Conservation (phyloP, 2,888 invertebrate genomes). For the Aquatica leii region DNA sequence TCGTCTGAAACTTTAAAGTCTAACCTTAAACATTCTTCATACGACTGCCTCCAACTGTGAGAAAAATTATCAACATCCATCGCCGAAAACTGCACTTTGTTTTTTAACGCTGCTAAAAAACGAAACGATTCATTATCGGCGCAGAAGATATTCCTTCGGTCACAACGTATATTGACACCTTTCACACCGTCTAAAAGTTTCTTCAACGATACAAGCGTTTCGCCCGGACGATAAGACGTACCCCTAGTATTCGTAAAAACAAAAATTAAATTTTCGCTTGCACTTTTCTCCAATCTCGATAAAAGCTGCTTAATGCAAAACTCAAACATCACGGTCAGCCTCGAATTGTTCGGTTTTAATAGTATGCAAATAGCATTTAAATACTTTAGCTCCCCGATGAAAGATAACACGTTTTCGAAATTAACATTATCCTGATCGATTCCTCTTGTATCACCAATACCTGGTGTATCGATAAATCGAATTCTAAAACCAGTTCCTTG, state of each 20-base stretch:
- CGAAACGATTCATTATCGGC: too few species aligned
- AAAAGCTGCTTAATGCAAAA: conserved; percentile 54
- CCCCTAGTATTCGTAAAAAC: conserved; percentile 53
- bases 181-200: conserved; percentile 45
- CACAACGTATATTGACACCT: conserved; percentile 39
- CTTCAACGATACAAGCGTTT: conserved; percentile 48
- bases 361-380: too few species aligned
- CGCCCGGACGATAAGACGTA: conserved; percentile 50
- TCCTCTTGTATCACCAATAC: conserved; percentile 47
- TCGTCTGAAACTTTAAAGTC: too few species aligned
- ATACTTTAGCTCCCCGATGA: conserved; percentile 49
- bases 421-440: conserved; percentile 41
- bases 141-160: too few species aligned
- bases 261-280: conserved; percentile 53
- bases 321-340: conserved; percentile 51
- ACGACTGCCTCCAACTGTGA: conserved; percentile 47
- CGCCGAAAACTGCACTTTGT: conserved; percentile 40
- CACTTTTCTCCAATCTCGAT: conserved; percentile 53
- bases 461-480: conserved; percentile 55
- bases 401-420: conserved; percentile 46
- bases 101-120: conserved; percentile 51
- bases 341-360: too few species aligned
- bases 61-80: conserved; percentile 36
- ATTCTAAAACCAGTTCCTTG: conserved; percentile 38
- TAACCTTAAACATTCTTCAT: too few species aligned